Evolutionary conservation across 2,797 vertebrate species (phyloP).

Genomic region (Pristis pectinata): DNA sequence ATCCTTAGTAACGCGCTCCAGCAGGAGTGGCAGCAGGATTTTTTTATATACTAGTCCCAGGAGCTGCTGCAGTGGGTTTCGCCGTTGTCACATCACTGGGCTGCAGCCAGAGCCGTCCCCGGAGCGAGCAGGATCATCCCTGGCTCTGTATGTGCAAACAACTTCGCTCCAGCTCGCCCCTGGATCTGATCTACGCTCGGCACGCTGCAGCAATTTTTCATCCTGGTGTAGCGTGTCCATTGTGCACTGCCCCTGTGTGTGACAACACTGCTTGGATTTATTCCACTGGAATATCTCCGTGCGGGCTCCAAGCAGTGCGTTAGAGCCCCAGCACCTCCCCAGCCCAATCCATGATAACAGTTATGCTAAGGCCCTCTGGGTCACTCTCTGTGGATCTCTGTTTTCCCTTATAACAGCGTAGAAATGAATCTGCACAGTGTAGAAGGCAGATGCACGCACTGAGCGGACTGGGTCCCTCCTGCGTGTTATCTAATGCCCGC

Average conservation of each 20-base stretch:
- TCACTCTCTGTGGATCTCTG: neutral
- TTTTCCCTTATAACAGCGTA: neutral
- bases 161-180: constrained; percentile 40
- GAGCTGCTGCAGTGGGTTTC: neutral
- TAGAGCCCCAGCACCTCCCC: neutral
- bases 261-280: neutral
- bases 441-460: neutral
- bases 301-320: neutral
- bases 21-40: neutral
- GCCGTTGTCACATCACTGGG: constrained; percentile 39
- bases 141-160: neutral
- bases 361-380: neutral
- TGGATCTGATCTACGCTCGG: constrained; percentile 45
- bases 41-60: neutral
- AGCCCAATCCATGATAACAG: neutral
- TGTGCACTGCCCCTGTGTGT: constrained; percentile 41
- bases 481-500: constrained; percentile 20
- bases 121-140: neutral
- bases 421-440: neutral
- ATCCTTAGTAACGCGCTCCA: neutral
- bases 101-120: constrained; percentile 8
- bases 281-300: neutral
- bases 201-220: constrained; percentile 60
- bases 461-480: neutral
- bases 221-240: constrained; percentile 51